phyloP scores from a whole-genome alignment of 2,113 vertebrate genomes.

The Tychaedon coryphoeus region DNA sequence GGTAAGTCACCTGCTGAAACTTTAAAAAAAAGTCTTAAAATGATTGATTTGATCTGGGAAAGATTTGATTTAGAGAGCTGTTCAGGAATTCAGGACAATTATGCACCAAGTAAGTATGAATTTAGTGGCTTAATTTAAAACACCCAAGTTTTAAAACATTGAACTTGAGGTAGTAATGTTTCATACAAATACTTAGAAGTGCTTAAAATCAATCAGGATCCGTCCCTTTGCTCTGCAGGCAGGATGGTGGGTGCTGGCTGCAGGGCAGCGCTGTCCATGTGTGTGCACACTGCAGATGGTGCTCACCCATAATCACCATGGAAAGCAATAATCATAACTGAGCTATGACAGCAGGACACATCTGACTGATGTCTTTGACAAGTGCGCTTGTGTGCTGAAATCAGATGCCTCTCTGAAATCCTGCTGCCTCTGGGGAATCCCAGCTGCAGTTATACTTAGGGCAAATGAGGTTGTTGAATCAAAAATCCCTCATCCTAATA shows the following conservation, averaged over 20 bases:
- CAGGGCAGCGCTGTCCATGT: neutral
- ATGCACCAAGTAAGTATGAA: constrained; percentile 20
- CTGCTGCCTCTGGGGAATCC: neutral
- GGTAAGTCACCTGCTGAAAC: neutral
- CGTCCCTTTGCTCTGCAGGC: neutral
- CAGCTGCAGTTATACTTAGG: neutral
- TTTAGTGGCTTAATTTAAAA: constrained; percentile 51
- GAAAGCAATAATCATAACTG: neutral
- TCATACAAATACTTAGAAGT: neutral
- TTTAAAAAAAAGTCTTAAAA: neutral
- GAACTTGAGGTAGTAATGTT: neutral
- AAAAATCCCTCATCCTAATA: neutral
- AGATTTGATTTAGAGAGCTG: constrained; percentile 37
- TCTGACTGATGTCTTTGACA: neutral
- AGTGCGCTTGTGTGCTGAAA: neutral
- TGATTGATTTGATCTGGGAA: constrained; percentile 23
- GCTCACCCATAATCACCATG: accelerated
- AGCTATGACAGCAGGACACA: neutral
- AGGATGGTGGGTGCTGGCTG: neutral
- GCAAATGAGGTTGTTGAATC: neutral
- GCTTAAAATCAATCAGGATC: neutral
- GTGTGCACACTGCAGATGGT: neutral
- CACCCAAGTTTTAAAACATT: neutral
- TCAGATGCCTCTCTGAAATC: neutral
- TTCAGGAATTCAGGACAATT: constrained; percentile 53